Evolutionary conservation across 2,888 invertebrate species (phyloP).

Genomic region (Parelbella ahira): DNA sequence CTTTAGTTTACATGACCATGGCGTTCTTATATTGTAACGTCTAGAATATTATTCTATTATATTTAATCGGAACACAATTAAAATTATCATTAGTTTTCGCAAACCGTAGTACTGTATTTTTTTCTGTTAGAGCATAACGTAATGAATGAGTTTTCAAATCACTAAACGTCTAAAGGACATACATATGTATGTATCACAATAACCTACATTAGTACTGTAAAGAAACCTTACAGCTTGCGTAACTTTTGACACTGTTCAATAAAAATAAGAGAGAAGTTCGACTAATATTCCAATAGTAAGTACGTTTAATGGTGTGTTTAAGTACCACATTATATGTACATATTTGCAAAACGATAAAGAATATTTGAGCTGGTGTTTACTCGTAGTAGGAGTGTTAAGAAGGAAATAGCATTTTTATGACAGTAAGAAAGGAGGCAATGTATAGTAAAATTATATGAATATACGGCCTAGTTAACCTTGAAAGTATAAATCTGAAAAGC

Average conservation of each 20-base stretch:
- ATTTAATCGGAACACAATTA: constrained; percentile 7
- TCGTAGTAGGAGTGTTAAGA: constrained; percentile 9
- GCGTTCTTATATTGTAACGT: constrained; percentile 44
- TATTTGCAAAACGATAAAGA: constrained; percentile 15
- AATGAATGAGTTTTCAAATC: too few relatives aligned
- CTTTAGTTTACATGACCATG: constrained; percentile 59
- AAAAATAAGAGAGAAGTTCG: constrained; percentile 26
- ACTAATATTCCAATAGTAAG: constrained; percentile 7
- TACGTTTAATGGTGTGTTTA: constrained; percentile 11
- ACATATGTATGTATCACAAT: too few relatives aligned
- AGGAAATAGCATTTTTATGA: neutral
- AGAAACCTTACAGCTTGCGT: constrained; percentile 47
- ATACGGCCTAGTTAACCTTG: constrained; percentile 35
- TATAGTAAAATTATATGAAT: constrained; percentile 1
- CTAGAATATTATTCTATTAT: constrained; percentile 22
- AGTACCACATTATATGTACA: neutral
- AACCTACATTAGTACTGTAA: too few relatives aligned
- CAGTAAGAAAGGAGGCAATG: neutral
- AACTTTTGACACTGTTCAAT: constrained; percentile 49
- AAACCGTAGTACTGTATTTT: too few relatives aligned
- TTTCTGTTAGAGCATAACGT: too few relatives aligned
- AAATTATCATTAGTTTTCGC: neutral
- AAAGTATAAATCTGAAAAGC: constrained; percentile 43
- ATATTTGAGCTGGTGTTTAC: neutral
- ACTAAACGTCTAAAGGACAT: too few relatives aligned